These are phyloP conservation scores for Drosophila meridiana DNA, from an alignment of 2,888 invertebrate genomes.

Conservation along the genomic window DNA sequence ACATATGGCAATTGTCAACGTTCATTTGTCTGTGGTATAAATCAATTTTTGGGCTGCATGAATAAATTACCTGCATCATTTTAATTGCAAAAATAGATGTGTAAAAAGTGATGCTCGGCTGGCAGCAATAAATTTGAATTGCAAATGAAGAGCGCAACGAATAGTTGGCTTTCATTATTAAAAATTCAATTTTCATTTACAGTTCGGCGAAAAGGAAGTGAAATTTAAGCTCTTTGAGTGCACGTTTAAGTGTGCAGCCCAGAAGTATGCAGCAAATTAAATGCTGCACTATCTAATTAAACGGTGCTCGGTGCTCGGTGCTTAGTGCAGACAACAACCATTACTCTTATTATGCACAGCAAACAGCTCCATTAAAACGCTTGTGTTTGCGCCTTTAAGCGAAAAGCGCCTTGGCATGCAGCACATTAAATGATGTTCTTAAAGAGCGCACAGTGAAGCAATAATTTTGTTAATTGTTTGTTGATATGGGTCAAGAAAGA, in stretches of 20 bases:
- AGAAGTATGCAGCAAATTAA: conserved; percentile 25
- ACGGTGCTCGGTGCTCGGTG: conserved; percentile 3
- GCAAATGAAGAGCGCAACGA: background rate
- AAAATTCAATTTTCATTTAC: conserved; percentile 3
- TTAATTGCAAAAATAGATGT: conserved; percentile 45
- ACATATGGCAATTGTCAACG: conserved; percentile 39
- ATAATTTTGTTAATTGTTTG: background rate
- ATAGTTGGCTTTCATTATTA: background rate
- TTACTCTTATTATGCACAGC: background rate
- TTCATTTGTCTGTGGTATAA: conserved; percentile 42
- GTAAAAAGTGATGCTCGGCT: background rate
- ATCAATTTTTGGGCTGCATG: conserved; percentile 38
- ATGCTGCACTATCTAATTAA: conserved; percentile 3
- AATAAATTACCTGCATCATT: conserved; percentile 49
- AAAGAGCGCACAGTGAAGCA: background rate
- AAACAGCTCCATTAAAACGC: background rate
- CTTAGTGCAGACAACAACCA: conserved; percentile 10
- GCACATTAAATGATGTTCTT: background rate
- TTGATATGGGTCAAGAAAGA: background rate
- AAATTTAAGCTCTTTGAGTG: background rate
- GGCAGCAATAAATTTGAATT: conserved; percentile 17
- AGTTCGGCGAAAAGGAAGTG: background rate
- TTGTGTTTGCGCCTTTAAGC: background rate
- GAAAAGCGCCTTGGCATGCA: background rate
- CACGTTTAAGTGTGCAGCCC: conserved; percentile 1